These are phyloP conservation scores for Scolopax bukidnonensis DNA, from an alignment of 2,797 vertebrate genomes.

Conservation along the genomic window DNA sequence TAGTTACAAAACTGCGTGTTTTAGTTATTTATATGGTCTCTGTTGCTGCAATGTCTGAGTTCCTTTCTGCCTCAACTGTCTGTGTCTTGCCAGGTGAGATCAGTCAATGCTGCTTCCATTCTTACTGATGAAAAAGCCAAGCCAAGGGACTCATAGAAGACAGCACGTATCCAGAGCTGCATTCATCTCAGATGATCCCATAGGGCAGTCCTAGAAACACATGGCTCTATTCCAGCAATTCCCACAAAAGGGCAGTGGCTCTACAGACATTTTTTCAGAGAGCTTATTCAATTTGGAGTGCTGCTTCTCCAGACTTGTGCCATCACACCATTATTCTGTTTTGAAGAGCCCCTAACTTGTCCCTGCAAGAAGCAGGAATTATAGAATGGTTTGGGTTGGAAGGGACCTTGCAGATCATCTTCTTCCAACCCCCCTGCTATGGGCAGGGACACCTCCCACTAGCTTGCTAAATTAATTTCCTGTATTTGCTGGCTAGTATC, in stretches of 20 bases:
- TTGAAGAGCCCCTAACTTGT: background rate
- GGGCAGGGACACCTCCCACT: too few relatives aligned
- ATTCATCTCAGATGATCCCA: background rate
- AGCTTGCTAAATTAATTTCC: background rate
- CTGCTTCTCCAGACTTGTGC: background rate
- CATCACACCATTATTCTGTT: background rate
- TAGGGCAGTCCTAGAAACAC: background rate
- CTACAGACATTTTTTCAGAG: background rate
- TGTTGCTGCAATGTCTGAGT: background rate
- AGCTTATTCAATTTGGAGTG: background rate
- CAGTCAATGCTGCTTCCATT: background rate
- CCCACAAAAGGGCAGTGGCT: background rate
- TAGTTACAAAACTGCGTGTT: background rate
- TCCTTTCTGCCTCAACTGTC: background rate
- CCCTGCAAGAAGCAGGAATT: background rate
- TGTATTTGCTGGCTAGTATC: background rate
- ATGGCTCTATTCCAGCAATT: background rate
- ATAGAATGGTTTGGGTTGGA: too few relatives aligned
- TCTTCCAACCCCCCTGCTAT: too few relatives aligned
- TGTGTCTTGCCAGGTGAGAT: background rate
- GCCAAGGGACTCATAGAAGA: background rate
- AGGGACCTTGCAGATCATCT: too few relatives aligned
- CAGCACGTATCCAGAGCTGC: background rate
- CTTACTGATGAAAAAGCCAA: background rate
- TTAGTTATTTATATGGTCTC: background rate